Evolutionary conservation across 2,888 invertebrate genomes (phyloP), one percentile per base, ranked within the genome.

Genomic region (Fabriciana adippe): DNA sequence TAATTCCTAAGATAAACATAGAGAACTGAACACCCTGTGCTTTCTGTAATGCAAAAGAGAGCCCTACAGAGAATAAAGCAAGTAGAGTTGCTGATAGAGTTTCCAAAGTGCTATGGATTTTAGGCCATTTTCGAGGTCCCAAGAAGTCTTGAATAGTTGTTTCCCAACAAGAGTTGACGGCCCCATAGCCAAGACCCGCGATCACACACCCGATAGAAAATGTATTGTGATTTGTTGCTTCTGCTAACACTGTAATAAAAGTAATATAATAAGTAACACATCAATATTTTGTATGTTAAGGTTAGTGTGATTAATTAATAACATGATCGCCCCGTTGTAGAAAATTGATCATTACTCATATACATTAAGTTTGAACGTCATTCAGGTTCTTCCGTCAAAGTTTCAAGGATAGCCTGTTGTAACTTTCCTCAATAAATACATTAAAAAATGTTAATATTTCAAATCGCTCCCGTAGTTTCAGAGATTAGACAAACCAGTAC

Each of bases 161-260:
- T 72, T 90, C 92, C 86, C 93, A 93, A 53, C 93, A 88, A 8
- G 89, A 93, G 0, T 84, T 84, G 3, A 92, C 78, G 11, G 92
- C 90, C 2, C 93, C 93, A 70, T 90, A 93, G 1, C 93, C 93
- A 41, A 93, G 81, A 0, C 93, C 93, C 47, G 91, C 91, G 56
- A 93, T 81, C 1, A 93, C 87, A 69, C 93, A 92, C 21, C 92
- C 93, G 57, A 93, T 87, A 1, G 92, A 89, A 72, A 92, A 90
- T 54, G 84, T 82, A 69, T 93, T 93, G 72, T 93, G 89, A 66
- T 84, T 88, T 62, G 79, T 81, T 1, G 90, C 86, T 71, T 79
- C 79, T 16, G 91, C 83, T 72, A 92, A 77, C 48, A 90, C 92
- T 92, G 83, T 54, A 85, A 85, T 26, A 45, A 13, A 51, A 18